Evolutionary conservation across 1,140 invertebrate genomes (phyloP).

Genomic region (Tetramorium parvispinum): DNA sequence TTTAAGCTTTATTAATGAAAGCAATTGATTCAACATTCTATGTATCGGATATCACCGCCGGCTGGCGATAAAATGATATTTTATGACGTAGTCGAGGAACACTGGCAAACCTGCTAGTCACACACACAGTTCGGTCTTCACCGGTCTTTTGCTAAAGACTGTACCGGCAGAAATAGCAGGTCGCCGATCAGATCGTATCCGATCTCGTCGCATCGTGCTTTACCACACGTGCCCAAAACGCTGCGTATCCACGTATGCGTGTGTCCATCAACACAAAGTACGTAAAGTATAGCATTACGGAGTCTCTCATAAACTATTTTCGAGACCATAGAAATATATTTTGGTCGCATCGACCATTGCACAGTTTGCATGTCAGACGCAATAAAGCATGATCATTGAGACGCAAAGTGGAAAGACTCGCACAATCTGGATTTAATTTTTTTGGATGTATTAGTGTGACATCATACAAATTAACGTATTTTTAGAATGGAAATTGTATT

Average conservation of each 20-base stretch:
- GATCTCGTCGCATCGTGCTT: constrained; percentile 63
- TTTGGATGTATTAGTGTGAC: background rate
- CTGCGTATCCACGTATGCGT: background rate
- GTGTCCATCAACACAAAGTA: constrained; percentile 39
- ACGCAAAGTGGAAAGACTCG: background rate
- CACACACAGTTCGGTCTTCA: background rate
- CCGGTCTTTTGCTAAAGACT: constrained; percentile 55
- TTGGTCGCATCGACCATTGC: background rate
- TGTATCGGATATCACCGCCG: background rate
- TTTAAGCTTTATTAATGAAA: constrained; percentile 29
- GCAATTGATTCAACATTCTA: constrained; percentile 32
- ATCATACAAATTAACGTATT: background rate
- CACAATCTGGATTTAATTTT: background rate
- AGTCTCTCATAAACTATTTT: constrained; percentile 54
- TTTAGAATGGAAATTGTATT: background rate
- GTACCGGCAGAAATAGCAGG: constrained; percentile 72
- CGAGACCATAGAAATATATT: constrained; percentile 21
- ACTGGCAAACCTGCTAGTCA: constrained; percentile 12
- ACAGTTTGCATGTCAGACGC: background rate
- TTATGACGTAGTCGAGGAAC: constrained; percentile 5
- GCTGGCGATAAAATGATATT: constrained; percentile 55
- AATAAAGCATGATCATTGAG: background rate
- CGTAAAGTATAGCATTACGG: constrained; percentile 5
- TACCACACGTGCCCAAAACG: constrained; percentile 22
- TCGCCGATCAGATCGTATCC: constrained; percentile 66